These are phyloP conservation scores for Ostrea denselamellosa DNA, from an alignment of 1,140 invertebrate genomes.

Conservation along the genomic window DNA sequence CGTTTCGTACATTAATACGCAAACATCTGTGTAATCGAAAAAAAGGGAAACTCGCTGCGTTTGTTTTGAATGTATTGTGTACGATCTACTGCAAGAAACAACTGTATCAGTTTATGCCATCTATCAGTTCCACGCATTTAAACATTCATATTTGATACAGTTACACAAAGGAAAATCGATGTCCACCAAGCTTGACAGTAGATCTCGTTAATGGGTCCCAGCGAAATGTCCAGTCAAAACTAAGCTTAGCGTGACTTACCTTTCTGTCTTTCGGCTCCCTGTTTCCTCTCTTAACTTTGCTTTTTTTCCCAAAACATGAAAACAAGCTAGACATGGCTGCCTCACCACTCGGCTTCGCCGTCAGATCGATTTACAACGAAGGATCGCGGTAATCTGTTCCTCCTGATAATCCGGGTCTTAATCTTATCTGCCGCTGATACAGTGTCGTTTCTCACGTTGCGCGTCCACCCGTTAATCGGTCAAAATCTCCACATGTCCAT, in stretches of 20 bases:
- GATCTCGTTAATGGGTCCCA: not conserved
- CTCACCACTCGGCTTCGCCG: not conserved
- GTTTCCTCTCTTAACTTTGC: conserved; percentile 45
- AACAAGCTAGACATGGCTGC: conserved; percentile 55
- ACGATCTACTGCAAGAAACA: no score
- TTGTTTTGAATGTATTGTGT: no score
- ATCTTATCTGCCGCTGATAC: not conserved
- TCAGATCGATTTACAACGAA: conserved; percentile 3
- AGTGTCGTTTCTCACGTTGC: not conserved
- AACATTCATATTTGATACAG: not conserved
- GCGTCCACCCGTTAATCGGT: conserved; percentile 17
- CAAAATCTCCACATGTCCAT: conserved; percentile 13
- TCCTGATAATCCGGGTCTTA: not conserved
- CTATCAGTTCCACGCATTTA: not conserved
- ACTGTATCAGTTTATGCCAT: no score
- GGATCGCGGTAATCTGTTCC: not conserved
- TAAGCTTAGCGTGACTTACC: conserved; percentile 18
- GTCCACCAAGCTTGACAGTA: not conserved
- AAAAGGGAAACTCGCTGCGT: no score
- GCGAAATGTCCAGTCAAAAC: not conserved
- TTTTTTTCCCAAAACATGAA: conserved; percentile 55
- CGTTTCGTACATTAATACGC: no score
- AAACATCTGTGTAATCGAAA: no score
- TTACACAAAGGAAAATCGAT: conserved; percentile 33
- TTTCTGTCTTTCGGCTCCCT: conserved; percentile 46